Evolutionary conservation across 2,113 vertebrate species (phyloP), one percentile per base, ranked within the genome.

Genomic region (Chinchilla lanigera): DNA sequence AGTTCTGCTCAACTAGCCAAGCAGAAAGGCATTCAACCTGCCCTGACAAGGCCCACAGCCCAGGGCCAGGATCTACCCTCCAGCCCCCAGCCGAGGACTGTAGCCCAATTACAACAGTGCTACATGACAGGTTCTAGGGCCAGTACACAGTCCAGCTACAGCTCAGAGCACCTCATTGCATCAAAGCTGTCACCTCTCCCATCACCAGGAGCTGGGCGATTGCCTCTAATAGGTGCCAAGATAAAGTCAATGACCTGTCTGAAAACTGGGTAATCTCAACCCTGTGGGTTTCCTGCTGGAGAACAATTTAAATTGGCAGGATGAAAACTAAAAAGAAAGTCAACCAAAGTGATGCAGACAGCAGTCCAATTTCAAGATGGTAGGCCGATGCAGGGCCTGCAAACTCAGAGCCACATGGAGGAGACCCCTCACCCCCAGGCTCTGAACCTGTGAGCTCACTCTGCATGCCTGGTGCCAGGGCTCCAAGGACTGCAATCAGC

Each of bases 211-310:
- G 96, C 54, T 52, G 87, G 83, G 84, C 98, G 95, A 98, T 98
- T 20, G 58, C 19, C 47, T 98, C 96, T 98, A 98, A 98, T 96
- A 98, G 98, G 97, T 98, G 98, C 98, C 98, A 98, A 97, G 96
- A 97, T 95, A 98, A 97, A 98, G 98, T 98, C 98, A 98, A 96
- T 96, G 94, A 80, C 89, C 95, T 97, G 96, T 92, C 97, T 98
- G 96, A 97, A 98, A 94, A 93, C 47, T n/a, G 65, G 63, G 94
- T 90, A 90, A 97, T 94, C 95, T 97, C 67, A 78, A 96, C 97
- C 52, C 96, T 81, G 90, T 14, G 73, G 24, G 78, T 89, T 97
- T 98, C 97, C 63, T n/a, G 93, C 87, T 47, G 8, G n/a, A 38
- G 58, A 97, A 84, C 28, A 83, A 93, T 96, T 95, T 69, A 81